Percentiles rank a stretch among this genome's conserved stretches.
Evolutionary conservation across 2,888 invertebrate genomes (phyloP).

Genomic region (Campopleginae sp.): DNA sequence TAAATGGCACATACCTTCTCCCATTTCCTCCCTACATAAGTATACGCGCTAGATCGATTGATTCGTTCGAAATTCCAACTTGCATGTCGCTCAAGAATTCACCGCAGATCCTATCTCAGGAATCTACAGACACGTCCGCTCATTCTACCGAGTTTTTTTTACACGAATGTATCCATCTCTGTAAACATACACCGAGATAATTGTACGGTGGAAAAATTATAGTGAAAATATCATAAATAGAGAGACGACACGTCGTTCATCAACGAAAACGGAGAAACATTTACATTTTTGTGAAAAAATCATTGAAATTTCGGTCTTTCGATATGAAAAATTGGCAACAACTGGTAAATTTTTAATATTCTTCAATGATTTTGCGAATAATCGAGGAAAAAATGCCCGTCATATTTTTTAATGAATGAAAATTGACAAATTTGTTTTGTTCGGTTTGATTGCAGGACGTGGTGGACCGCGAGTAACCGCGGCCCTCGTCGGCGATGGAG

Average conservation of each 20-base stretch:
- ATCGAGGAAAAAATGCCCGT: not conserved
- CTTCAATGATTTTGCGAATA: not conserved
- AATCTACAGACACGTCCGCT: not conserved
- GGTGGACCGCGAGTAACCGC: conserved; percentile 83
- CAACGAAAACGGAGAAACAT: not conserved
- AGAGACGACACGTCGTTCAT: not conserved
- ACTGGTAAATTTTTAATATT: not conserved
- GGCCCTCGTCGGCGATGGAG: conserved; percentile 85
- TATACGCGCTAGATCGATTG: conserved; percentile 32
- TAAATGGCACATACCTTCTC: conserved; percentile 37
- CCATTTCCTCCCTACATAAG: conserved; percentile 21
- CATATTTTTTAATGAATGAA: not conserved
- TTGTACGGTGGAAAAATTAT: not conserved
- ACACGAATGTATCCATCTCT: not conserved
- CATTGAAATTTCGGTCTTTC: not conserved
- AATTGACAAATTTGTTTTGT: conserved; percentile 10
- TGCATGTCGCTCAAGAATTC: conserved; percentile 11
- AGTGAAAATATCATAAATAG: not conserved
- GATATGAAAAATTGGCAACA: not conserved
- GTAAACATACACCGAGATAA: not conserved
- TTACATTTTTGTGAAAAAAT: no score
- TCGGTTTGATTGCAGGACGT: conserved; percentile 83
- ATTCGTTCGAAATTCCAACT: conserved; percentile 40
- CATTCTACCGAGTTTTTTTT: not conserved
- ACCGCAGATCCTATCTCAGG: not conserved